Conservation (phyloP, 1,140 invertebrate species). For the Antheraea pernyi region DNA sequence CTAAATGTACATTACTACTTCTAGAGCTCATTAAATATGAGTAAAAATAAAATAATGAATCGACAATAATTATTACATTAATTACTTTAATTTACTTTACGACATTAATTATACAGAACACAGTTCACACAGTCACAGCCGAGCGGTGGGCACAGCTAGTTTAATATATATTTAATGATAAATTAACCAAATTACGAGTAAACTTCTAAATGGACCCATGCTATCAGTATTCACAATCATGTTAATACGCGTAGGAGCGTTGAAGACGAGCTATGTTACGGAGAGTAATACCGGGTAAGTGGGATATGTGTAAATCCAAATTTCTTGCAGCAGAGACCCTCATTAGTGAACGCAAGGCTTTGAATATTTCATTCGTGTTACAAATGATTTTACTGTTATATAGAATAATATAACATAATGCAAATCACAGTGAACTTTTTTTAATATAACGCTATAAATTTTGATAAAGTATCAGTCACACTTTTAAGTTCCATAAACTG, state of each 20-base stretch:
- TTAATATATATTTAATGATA: neutral
- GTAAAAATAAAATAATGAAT: too few species aligned
- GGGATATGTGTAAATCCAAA: neutral
- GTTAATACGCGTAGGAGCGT: neutral
- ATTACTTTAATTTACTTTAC: too few species aligned
- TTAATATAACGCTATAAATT: too few species aligned
- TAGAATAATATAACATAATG: neutral
- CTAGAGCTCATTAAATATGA: too few species aligned
- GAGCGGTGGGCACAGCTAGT: neutral
- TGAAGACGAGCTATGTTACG: neutral
- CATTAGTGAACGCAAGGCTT: neutral
- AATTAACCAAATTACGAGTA: neutral
- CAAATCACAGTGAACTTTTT: neutral
- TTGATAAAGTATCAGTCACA: too few species aligned
- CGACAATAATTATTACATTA: too few species aligned
- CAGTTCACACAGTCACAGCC: too few species aligned
- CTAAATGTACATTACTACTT: too few species aligned
- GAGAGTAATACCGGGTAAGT: neutral
- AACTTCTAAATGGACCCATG: neutral
- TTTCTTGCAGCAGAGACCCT: neutral
- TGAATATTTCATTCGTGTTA: neutral
- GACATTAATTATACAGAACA: too few species aligned
- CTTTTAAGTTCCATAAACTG: too few species aligned
- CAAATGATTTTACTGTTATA: neutral
- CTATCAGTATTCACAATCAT: neutral